Percentiles rank a stretch among this genome's conserved stretches.
Evolutionary conservation across 2,797 vertebrate species (phyloP).

Genomic region (Acanthurus leucopareius): DNA sequence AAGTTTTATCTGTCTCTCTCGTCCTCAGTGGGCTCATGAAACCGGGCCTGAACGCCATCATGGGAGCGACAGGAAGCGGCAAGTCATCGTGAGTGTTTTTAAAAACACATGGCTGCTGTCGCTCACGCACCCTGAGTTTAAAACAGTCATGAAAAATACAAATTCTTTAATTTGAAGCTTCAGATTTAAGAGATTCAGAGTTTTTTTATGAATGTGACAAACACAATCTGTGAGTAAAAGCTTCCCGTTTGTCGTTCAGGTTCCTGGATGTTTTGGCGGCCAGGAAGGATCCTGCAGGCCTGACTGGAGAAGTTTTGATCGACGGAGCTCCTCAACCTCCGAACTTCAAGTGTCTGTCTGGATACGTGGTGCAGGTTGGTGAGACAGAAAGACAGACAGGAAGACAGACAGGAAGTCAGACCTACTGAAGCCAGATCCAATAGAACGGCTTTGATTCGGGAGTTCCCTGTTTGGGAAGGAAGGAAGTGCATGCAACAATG

Average conservation of each 20-base stretch:
- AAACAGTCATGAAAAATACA: too few relatives aligned
- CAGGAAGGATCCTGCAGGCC: slow-evolving; percentile 87
- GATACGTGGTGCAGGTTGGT: slow-evolving; percentile 90
- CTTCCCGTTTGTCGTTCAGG: slow-evolving; percentile 61
- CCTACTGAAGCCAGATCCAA: neutral
- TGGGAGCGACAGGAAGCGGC: slow-evolving; percentile 88
- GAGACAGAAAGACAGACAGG: slow-evolving; percentile 1
- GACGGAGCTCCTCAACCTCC: slow-evolving; percentile 87
- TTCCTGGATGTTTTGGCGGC: slow-evolving; percentile 89
- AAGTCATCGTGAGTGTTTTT: slow-evolving; percentile 88
- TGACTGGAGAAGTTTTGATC: slow-evolving; percentile 88
- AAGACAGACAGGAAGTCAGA: slow-evolving; percentile 10
- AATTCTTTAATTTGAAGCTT: too few relatives aligned
- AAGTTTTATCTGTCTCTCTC: too few relatives aligned
- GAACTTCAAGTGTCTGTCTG: slow-evolving; percentile 91
- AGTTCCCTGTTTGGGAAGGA: slow-evolving; percentile 35
- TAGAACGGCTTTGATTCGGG: neutral
- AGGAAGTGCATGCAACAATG: slow-evolving; percentile 33
- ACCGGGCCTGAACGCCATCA: slow-evolving; percentile 89
- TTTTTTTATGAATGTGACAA: too few relatives aligned
- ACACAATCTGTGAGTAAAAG: neutral
- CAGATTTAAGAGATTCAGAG: too few relatives aligned
- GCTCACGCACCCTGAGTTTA: too few relatives aligned
- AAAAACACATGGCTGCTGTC: too few relatives aligned
- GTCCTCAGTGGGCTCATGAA: slow-evolving; percentile 87